These are phyloP conservation scores for Ceratothoa steindachneri DNA, from an alignment of 2,888 invertebrate genomes.

Conservation along the genomic window DNA sequence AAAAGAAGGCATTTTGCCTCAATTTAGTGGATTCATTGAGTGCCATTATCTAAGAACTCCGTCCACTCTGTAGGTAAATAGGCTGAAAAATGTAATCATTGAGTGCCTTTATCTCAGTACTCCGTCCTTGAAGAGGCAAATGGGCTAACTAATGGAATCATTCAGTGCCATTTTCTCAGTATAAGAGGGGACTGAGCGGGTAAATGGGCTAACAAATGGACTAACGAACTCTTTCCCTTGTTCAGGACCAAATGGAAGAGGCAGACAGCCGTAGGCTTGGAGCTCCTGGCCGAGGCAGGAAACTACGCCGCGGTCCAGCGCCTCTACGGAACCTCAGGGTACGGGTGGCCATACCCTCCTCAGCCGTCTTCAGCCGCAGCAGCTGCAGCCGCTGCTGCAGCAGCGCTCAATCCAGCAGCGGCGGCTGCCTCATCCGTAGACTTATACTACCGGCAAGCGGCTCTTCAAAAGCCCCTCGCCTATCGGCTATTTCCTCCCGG, in stretches of 20 bases:
- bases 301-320: constrained; percentile 98
- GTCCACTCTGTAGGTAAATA: no score
- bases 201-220: no score
- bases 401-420: constrained; percentile 12
- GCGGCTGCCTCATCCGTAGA: constrained; percentile 25
- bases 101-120: no score
- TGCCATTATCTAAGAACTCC: no score
- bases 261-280: constrained; percentile 94
- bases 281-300: constrained; percentile 92
- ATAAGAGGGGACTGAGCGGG: no score
- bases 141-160: no score
- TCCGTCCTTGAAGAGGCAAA: no score
- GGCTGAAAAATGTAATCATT: no score
- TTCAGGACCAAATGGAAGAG: constrained; percentile 91
- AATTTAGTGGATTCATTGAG: no score
- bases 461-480: constrained; percentile 79
- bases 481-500: constrained; percentile 58
- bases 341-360: constrained; percentile 32
- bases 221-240: background rate
- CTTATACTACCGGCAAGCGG: constrained; percentile 47
- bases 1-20: no score
- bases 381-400: constrained; percentile 35
- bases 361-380: constrained; percentile 26
- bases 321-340: constrained; percentile 63
- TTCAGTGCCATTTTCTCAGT: no score